Base-by-base conservation (phyloP, 2,888 invertebrate genomes). In the Aphidius colemani region DNA sequence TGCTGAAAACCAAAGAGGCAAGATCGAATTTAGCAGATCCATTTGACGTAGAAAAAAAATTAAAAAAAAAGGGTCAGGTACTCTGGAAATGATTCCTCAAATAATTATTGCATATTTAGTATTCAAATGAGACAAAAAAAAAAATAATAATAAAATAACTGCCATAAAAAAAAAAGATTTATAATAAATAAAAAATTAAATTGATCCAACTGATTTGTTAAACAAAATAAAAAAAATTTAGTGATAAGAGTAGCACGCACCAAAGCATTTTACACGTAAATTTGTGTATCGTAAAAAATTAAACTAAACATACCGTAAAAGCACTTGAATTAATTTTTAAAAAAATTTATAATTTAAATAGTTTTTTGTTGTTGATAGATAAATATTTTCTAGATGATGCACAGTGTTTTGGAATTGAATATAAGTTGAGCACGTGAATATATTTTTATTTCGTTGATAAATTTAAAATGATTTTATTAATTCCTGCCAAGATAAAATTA, bases 151-250 rank as follows among this genome's bases (percentile, higher is more conserved):
- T 13, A 57, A 59, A 59, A 48, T 58, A 68, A 66, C 61, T 63
- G 61, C 61, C 63, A 68, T 67, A 67, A 62, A 58, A 62, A 53
- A 30, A 59, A 65, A 61, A 53, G 59, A 58, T 51, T 65, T 56
- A 55, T 67, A 74, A 75, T 71, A 71, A 74, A 75, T 74, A 73
- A 69, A 61, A 66, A 70, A 45, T 30, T 13, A 2, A 45, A 57
- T 46, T 45, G 13, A 11, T 11, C 11, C 13, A 8, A 48, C 13
- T 13, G 13, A 13, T 48, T 48, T 48, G 11, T 13, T 13, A 1
- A 46, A 57, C 9, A 6, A 39, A 46, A 57, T 46, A 44, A 46
- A 57, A 46, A 2, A 8, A 4, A 11, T 48, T 7, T 57, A 57
- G 18, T 45, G 10, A 56, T 9, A 62, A 18, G 30, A 45, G 7